phyloP scores from a whole-genome alignment of 2,888 invertebrate species.

The Cyclophora punctaria region DNA sequence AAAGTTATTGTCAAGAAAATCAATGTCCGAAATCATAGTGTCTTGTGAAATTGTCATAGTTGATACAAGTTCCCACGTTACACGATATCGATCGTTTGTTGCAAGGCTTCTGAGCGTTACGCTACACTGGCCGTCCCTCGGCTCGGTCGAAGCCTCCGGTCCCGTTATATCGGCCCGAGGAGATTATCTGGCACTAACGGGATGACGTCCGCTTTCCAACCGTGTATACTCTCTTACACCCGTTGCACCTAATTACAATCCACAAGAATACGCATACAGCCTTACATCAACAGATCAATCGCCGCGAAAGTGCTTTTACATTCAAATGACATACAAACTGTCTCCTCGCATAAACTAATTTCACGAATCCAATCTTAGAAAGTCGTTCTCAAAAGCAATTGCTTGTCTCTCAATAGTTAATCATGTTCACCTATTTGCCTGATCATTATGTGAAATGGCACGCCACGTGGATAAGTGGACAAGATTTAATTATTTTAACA shows the following conservation, averaged over 20 bases:
- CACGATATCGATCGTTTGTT: conserved; percentile 56
- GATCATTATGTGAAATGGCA: conserved; percentile 14
- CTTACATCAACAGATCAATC: conserved; percentile 6
- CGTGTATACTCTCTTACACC: conserved; percentile 21
- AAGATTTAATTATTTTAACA: conserved; percentile 11
- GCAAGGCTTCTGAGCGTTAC: conserved; percentile 57
- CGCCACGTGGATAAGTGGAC: conserved; percentile 12
- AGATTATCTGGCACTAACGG: conserved; percentile 61
- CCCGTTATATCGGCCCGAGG: conserved; percentile 48
- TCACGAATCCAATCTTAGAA: conserved; percentile 14
- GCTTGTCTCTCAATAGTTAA: conserved; percentile 7
- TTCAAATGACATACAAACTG: conserved; percentile 3
- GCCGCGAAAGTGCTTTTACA: conserved; percentile 8
- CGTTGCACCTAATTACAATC: conserved; percentile 26
- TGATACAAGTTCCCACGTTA: conserved; percentile 43
- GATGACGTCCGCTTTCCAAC: conserved; percentile 41
- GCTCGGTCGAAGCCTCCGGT: conserved; percentile 38
- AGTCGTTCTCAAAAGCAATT: conserved; percentile 9
- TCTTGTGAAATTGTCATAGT: conserved; percentile 21
- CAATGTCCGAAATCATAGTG: conserved; percentile 10
- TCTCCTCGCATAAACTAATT: conserved; percentile 7
- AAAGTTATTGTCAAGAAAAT: conserved; percentile 23
- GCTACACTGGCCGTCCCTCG: conserved; percentile 38
- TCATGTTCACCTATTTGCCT: conserved; percentile 7
- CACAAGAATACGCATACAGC: conserved; percentile 6